Evolutionary conservation across 2,113 vertebrate genomes (phyloP).

Genomic region (Choloepus hoffmanni): DNA sequence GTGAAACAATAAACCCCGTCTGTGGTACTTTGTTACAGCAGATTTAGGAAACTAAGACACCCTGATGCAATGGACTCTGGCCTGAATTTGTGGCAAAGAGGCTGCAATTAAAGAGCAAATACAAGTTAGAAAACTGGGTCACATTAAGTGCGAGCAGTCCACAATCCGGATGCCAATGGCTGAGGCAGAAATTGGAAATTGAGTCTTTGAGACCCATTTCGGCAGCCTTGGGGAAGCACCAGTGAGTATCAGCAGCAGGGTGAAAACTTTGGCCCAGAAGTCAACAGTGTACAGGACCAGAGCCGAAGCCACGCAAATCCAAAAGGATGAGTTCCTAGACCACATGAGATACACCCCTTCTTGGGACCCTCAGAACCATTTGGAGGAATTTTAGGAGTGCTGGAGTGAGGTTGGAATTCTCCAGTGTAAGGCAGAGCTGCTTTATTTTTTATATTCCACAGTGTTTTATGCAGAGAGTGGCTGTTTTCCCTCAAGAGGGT

Average conservation of each 20-base stretch:
- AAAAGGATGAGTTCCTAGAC: not conserved
- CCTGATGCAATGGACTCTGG: not conserved
- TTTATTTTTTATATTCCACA: not conserved
- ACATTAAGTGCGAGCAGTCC: accelerated
- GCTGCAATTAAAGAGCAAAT: not conserved
- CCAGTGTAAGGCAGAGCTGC: not conserved
- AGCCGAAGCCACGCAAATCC: not conserved
- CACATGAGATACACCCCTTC: not conserved
- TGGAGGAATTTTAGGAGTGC: not conserved
- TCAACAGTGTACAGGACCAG: too few relatives aligned
- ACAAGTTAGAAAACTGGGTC: not conserved
- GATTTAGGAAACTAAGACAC: not conserved
- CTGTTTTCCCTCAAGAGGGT: slow-evolving; percentile 57
- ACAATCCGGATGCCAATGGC: not conserved
- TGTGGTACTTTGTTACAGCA: not conserved
- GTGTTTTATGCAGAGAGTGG: slow-evolving; percentile 17
- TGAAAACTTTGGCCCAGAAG: not conserved
- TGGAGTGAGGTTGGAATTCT: not conserved
- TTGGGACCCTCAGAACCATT: not conserved
- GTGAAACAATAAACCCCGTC: too few relatives aligned
- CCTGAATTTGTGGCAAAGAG: not conserved
- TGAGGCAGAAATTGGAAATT: accelerated
- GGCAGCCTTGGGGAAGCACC: too few relatives aligned
- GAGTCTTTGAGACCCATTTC: not conserved
- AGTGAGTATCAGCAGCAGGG: too few relatives aligned